A percentile compares a stretch with the other conserved stretches of the same genome.
Evolutionary conservation across 2,888 invertebrate species (phyloP).

Genomic region (Eupithecia centaureata): DNA sequence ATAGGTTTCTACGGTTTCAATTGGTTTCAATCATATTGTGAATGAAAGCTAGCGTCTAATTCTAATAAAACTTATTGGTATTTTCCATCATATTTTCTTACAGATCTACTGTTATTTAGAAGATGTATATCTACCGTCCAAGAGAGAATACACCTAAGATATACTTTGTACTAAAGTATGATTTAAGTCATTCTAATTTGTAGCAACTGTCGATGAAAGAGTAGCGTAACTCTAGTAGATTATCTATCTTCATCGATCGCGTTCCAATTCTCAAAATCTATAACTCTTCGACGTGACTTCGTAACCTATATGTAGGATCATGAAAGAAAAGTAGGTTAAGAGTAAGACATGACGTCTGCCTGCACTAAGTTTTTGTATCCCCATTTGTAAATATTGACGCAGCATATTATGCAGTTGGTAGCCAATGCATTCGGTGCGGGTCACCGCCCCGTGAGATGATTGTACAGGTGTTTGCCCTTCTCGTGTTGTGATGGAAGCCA

Average conservation of each 20-base stretch:
- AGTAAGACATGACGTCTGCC: background rate
- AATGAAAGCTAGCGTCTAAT: background rate
- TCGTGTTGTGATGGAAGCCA: conserved; percentile 22
- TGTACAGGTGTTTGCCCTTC: conserved; percentile 28
- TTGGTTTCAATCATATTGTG: background rate
- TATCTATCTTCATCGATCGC: background rate
- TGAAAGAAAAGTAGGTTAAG: conserved; percentile 1
- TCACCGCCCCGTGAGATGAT: background rate
- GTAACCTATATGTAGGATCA: background rate
- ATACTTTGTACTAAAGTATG: background rate
- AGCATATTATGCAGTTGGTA: conserved; percentile 3
- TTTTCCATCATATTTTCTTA: background rate
- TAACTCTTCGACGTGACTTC: background rate
- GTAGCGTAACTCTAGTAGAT: background rate
- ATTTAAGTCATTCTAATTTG: background rate
- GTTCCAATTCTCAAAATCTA: background rate
- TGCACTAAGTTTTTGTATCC: background rate
- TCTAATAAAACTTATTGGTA: background rate
- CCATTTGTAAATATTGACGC: conserved; percentile 15
- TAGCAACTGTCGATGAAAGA: background rate
- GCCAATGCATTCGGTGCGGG: background rate
- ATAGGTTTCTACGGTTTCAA: background rate
- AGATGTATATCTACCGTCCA: background rate
- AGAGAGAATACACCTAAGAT: background rate
- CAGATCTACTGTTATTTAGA: background rate